Evolutionary conservation across 2,113 vertebrate species (phyloP), one percentile per base, ranked within the genome.

Genomic region (Pelodiscus sinensis): DNA sequence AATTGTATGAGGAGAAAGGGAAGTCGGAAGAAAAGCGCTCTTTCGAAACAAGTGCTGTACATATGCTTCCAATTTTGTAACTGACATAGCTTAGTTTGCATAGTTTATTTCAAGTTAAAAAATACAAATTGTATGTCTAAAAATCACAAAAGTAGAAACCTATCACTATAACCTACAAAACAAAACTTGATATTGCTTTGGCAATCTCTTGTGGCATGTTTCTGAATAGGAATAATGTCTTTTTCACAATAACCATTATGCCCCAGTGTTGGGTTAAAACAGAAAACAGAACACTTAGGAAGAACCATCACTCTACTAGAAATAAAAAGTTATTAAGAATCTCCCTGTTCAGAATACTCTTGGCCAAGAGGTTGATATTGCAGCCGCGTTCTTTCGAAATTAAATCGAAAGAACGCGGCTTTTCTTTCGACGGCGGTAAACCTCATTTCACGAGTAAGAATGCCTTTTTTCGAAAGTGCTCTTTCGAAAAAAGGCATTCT

Each of bases 331-430:
- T 27, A 62, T 62, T 62, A 62, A 62, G 60, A 24, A 62, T 62
- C 22, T 62, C 22, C 60, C 22, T 56, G 55, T 56, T 56, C 13
- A 15, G 16, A 56, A 56, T 15, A 16, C 27, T 62, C 8, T 73
- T 84, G 81, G 82, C 50, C 27, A 84, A 89, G 56, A 55, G 81
- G 29, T 80, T 94, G 89, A n/a, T n/a, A n/a, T n/a, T n/a, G n/a
- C n/a, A n/a, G n/a, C n/a, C n/a, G n/a, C n/a, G n/a, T n/a, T n/a
- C n/a, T n/a, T n/a, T n/a, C n/a, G n/a, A n/a, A n/a, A n/a, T n/a
- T n/a, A n/a, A n/a, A n/a, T n/a, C n/a, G n/a, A n/a, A n/a, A n/a
- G n/a, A n/a, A n/a, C n/a, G n/a, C n/a, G n/a, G n/a, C n/a, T n/a
- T n/a, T n/a, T n/a, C n/a, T n/a, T n/a, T n/a, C n/a, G n/a, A n/a